Evolutionary conservation across 2,797 vertebrate genomes (phyloP).

Genomic region (Falco cherrug): DNA sequence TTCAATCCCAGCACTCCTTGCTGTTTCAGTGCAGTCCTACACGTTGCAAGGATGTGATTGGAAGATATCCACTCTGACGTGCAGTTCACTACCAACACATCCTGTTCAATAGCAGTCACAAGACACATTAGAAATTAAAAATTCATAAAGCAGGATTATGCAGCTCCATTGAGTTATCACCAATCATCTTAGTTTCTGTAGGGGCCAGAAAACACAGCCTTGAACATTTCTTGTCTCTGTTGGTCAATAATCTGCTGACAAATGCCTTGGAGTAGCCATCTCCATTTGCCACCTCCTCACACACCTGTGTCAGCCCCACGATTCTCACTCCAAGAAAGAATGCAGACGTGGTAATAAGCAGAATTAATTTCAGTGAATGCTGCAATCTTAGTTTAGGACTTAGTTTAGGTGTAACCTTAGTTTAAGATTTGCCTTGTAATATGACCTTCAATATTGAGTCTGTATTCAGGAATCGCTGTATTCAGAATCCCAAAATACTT

Average conservation of each 20-base stretch:
- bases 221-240: neutral
- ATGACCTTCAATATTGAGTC: neutral
- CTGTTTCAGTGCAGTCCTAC: slow-evolving; percentile 90
- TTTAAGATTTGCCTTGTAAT: neutral
- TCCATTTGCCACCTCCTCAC: neutral
- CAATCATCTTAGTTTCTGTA: neutral
- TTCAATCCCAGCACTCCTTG: slow-evolving; percentile 93
- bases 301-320: neutral
- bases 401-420: neutral
- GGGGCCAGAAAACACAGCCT: neutral
- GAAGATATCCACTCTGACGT: slow-evolving; percentile 89
- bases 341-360: neutral
- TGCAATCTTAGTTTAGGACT: neutral
- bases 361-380: neutral
- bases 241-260: neutral
- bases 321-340: neutral
- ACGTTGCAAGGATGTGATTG: slow-evolving; percentile 92
- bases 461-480: neutral
- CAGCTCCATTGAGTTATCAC: neutral
- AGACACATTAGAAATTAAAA: neutral
- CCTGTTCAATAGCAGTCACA: slow-evolving; percentile 75
- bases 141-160: neutral
- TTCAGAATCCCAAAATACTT: neutral
- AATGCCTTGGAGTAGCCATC: neutral
- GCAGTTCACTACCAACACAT: slow-evolving; percentile 93